Conservation (phyloP, 2,888 invertebrate genomes). For the Microplitis manilae region DNA sequence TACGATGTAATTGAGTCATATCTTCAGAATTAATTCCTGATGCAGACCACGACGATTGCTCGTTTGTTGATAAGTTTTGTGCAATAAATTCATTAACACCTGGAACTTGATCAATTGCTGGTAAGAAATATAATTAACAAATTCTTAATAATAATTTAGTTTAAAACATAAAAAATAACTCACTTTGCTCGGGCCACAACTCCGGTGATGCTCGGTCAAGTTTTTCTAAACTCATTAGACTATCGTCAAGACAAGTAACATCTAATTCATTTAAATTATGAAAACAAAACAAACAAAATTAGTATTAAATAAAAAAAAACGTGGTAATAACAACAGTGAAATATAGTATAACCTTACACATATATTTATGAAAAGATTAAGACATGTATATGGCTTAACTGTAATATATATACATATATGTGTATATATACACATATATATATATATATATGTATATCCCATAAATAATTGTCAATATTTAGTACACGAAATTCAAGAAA, state of each 20-base stretch:
- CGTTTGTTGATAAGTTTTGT: conserved; percentile 76
- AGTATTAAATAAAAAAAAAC: conserved; percentile 40
- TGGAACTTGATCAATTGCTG: conserved; percentile 79
- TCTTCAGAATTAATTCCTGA: conserved; percentile 74
- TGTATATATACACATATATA: not conserved
- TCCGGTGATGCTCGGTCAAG: conserved; percentile 96
- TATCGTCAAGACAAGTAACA: conserved; percentile 76
- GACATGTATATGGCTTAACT: not conserved
- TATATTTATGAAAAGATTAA: not conserved
- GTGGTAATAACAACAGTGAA: not conserved
- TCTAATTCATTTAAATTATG: conserved; percentile 48
- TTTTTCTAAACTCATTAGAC: conserved; percentile 90
- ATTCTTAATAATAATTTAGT: conserved; percentile 30
- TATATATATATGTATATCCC: not conserved
- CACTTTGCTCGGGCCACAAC: conserved; percentile 96
- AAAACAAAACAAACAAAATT: conserved; percentile 26
- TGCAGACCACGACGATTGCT: conserved; percentile 81
- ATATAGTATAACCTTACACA: not conserved
- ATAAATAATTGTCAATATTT: not conserved
- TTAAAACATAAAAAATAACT: conserved; percentile 67
- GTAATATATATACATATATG: not conserved
- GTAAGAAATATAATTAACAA: conserved; percentile 51
- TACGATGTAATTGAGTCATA: conserved; percentile 84
- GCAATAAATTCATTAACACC: conserved; percentile 90
- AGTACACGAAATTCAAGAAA: not conserved